Conservation (phyloP, 2,797 vertebrate genomes). For the Parambassis ranga region DNA sequence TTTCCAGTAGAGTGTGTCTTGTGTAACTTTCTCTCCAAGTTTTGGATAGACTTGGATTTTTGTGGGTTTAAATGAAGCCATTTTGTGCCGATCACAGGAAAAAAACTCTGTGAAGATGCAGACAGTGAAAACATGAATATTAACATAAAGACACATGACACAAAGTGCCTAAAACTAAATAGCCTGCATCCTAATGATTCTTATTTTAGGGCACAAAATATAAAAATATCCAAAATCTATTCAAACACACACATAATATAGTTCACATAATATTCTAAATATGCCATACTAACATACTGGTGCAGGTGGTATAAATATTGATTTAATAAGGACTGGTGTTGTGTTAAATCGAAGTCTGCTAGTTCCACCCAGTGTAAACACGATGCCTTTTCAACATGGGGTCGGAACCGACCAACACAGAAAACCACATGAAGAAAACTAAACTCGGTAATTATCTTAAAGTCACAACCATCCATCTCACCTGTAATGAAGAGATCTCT, state of each 20-base stretch:
- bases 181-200: too few relatives aligned
- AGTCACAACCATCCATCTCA: conserved; percentile 69
- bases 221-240: too few relatives aligned
- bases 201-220: too few relatives aligned
- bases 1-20: conserved; percentile 92
- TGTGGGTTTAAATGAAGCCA: conserved; percentile 89
- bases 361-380: neutral
- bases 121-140: neutral
- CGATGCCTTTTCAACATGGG: neutral
- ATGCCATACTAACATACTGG: too few relatives aligned
- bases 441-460: too few relatives aligned
- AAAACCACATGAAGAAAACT: neutral
- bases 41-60: conserved; percentile 83
- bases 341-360: too few relatives aligned
- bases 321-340: too few relatives aligned
- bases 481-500: conserved; percentile 93
- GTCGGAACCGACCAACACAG: neutral
- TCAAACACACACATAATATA: too few relatives aligned
- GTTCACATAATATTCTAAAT: too few relatives aligned
- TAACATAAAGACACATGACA: neutral
- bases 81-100: conserved; percentile 47
- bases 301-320: too few relatives aligned
- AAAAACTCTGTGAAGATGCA: neutral
- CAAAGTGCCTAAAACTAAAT: too few relatives aligned
- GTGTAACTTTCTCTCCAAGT: conserved; percentile 90